Percentiles rank a stretch among this genome's conserved stretches.
Evolutionary conservation across 1,140 invertebrate species (phyloP).

Genomic region (Aporrectodea caliginosa): DNA sequence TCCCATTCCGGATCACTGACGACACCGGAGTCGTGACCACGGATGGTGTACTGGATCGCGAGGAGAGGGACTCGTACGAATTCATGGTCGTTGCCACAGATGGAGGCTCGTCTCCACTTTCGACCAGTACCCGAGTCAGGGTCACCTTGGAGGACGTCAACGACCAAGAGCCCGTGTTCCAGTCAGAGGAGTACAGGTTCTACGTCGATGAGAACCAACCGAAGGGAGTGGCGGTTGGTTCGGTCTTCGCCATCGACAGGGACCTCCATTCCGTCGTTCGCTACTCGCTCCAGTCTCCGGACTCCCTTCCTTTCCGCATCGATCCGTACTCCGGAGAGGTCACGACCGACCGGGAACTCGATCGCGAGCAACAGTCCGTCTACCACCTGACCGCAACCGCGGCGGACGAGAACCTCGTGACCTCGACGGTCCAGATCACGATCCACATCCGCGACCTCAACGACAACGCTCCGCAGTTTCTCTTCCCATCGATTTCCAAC

Average conservation of each 20-base stretch:
- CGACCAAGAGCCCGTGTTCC: not conserved
- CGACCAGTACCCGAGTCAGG: not conserved
- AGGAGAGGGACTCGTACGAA: not conserved
- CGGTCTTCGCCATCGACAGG: not conserved
- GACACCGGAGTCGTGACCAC: not conserved
- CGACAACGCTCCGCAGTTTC: constrained; percentile 78
- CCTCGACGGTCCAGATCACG: constrained; percentile 85
- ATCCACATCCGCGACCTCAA: constrained; percentile 90
- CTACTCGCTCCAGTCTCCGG: not conserved
- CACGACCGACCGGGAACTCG: constrained; percentile 63
- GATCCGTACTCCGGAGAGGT: not conserved
- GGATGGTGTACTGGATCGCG: not conserved
- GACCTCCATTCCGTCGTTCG: not conserved
- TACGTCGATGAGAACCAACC: not conserved
- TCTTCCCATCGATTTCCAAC: not conserved
- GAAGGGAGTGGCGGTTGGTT: not conserved
- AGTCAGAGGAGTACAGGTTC: not conserved
- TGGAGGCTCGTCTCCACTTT: not conserved
- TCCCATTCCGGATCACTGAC: not conserved
- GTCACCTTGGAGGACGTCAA: not conserved
- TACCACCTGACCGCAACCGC: constrained; percentile 91
- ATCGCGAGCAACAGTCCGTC: constrained; percentile 83
- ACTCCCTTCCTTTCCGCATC: not conserved
- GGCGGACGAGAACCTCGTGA: constrained; percentile 83
- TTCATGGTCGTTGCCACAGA: constrained; percentile 11